These are phyloP conservation scores for Ganaspis sp. DNA, from an alignment of 1,140 invertebrate genomes.

Conservation along the genomic window DNA sequence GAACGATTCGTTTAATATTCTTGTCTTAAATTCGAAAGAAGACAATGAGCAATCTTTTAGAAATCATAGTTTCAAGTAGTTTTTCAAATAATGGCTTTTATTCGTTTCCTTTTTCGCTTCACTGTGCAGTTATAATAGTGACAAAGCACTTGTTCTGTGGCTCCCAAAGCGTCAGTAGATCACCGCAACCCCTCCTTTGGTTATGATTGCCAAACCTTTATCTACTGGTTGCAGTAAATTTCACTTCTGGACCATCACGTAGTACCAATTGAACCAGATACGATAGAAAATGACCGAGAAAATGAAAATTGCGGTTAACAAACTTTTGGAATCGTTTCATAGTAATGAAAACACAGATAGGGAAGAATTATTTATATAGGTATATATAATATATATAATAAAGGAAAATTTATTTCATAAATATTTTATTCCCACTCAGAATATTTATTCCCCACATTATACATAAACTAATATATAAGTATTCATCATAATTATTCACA, in stretches of 20 bases:
- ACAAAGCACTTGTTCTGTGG: neutral
- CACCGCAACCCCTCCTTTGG: neutral
- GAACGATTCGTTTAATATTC: no score
- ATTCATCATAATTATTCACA: no score
- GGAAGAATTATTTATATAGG: no score
- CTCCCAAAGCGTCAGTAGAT: constrained; percentile 26
- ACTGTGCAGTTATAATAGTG: neutral
- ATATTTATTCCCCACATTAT: no score
- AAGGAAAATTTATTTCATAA: no score
- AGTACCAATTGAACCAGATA: constrained; percentile 10
- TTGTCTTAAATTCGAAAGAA: no score
- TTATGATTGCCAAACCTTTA: constrained; percentile 29
- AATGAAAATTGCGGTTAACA: constrained; percentile 7
- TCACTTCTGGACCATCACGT: constrained; percentile 14
- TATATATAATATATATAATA: no score
- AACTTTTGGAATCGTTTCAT: neutral
- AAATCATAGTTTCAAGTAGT: no score
- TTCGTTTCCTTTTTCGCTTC: neutral
- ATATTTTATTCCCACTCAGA: no score
- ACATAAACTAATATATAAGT: no score
- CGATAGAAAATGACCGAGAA: neutral
- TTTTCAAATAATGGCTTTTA: neutral
- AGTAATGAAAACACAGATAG: neutral
- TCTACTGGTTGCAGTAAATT: constrained; percentile 21
- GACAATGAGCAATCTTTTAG: no score